Conservation (phyloP, 1,140 invertebrate genomes). For the Heliconius hewitsoni region DNA sequence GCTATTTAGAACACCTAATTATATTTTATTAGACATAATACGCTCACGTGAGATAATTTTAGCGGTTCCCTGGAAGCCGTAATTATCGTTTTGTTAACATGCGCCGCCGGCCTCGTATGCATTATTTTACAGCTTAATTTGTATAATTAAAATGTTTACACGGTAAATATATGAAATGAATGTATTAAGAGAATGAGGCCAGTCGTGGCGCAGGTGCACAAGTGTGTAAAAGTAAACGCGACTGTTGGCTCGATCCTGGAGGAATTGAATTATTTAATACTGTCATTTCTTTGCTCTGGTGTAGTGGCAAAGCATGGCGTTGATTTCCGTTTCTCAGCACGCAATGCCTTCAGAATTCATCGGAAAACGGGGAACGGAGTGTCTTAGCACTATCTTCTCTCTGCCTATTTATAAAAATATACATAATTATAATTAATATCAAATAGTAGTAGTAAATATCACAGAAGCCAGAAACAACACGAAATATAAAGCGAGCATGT, state of each 20-base stretch:
- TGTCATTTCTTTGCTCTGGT: too few relatives aligned
- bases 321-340: too few relatives aligned
- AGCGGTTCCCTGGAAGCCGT: conserved; percentile 21
- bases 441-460: not conserved
- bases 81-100: conserved; percentile 33
- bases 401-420: too few relatives aligned
- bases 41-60: conserved; percentile 18
- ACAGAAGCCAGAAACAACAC: not conserved
- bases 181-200: not conserved
- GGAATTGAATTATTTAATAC: too few relatives aligned
- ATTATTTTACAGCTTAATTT: not conserved
- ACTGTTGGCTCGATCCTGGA: too few relatives aligned
- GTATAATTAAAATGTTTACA: not conserved
- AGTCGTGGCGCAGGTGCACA: not conserved
- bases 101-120: not conserved
- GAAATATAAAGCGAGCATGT: not conserved
- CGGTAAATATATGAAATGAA: not conserved
- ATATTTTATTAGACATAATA: conserved; percentile 29
- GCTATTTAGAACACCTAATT: conserved; percentile 23
- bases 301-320: too few relatives aligned
- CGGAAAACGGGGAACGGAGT: too few relatives aligned
- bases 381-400: too few relatives aligned
- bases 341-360: too few relatives aligned
- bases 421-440: too few relatives aligned
- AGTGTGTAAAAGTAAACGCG: too few relatives aligned